Evolutionary conservation across 1,140 invertebrate species (phyloP), one percentile per base, ranked within the genome.

Genomic region (Leucophenga varia): DNA sequence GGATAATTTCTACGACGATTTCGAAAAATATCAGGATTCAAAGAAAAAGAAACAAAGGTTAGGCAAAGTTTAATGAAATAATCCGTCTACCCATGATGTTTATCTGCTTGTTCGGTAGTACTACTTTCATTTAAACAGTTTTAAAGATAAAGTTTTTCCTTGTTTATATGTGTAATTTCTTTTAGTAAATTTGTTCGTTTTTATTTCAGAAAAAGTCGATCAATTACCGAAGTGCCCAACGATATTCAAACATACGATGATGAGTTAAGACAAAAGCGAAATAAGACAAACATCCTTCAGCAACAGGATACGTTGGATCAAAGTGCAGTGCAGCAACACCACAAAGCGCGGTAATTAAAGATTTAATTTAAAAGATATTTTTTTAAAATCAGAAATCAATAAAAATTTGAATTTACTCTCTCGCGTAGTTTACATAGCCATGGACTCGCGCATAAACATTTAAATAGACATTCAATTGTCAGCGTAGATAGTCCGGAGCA

Each of bases 1-100:
- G 36, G 64, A 68, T 34, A 64, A 67, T 57, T 57, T 72, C 3
- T 72, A 59, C 25, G 60, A 60, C 0, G 69, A 72, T 36, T 72
- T 67, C 38, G 65, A 50, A 19, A 67, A 48, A 37, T 72, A 56
- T n/a, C 65, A 60, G 35, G 57, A 58, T 17, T 56, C 55, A 22
- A 63, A 52, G 28, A 61, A 59, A 35, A 67, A 61, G 19, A 52
- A 39, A 5, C 37, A 63, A 39, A 57, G 58, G 64, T 69, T 28
- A 42, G 42, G n/a, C 12, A 30, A n/a, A n/a, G n/a, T n/a, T n/a
- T n/a, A n/a, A n/a, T n/a, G n/a, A n/a, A n/a, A n/a, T n/a, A n/a
- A n/a, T n/a, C n/a, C n/a, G n/a, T n/a, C n/a, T n/a, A n/a, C n/a
- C n/a, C n/a, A n/a, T n/a, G n/a, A n/a, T n/a, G n/a, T n/a, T n/a